Evolutionary conservation across 1,140 invertebrate species (phyloP).

Genomic region (Caerostris darwini): DNA sequence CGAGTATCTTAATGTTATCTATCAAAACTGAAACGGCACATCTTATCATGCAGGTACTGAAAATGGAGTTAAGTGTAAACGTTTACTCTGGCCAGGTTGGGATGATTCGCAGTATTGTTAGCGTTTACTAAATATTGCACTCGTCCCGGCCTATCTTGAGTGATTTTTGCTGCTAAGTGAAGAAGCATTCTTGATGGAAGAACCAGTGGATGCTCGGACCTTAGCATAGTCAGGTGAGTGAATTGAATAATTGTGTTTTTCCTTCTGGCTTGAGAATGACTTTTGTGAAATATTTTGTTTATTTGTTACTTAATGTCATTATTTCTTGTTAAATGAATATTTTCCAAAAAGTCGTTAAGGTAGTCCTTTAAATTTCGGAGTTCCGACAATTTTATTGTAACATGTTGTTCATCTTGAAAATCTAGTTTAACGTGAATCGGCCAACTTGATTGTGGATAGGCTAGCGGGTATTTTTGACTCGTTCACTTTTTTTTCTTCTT

Average conservation of each 20-base stretch:
- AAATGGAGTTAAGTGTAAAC: slow-evolving; percentile 32
- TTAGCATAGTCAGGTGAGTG: slow-evolving; percentile 29
- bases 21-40: slow-evolving; percentile 27
- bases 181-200: slow-evolving; percentile 30
- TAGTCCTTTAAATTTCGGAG: too few species aligned
- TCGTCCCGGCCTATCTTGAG: slow-evolving; percentile 77
- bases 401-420: too few species aligned
- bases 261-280: background rate
- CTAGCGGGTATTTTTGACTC: too few species aligned
- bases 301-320: too few species aligned
- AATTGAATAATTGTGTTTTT: slow-evolving; percentile 2
- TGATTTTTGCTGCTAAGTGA: slow-evolving; percentile 65
- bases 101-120: slow-evolving; percentile 77
- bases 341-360: too few species aligned
- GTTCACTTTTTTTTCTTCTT: too few species aligned
- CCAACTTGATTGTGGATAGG: too few species aligned
- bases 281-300: too few species aligned
- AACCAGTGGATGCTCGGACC: background rate
- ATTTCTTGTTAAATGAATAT: too few species aligned
- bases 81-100: slow-evolving; percentile 77
- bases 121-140: slow-evolving; percentile 72
- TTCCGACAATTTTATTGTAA: too few species aligned
- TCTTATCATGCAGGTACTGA: slow-evolving; percentile 64
- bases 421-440: too few species aligned
- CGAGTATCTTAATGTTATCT: background rate